Evolutionary conservation across 2,888 invertebrate species (phyloP).

Genomic region (Teleogryllus oceanicus): DNA sequence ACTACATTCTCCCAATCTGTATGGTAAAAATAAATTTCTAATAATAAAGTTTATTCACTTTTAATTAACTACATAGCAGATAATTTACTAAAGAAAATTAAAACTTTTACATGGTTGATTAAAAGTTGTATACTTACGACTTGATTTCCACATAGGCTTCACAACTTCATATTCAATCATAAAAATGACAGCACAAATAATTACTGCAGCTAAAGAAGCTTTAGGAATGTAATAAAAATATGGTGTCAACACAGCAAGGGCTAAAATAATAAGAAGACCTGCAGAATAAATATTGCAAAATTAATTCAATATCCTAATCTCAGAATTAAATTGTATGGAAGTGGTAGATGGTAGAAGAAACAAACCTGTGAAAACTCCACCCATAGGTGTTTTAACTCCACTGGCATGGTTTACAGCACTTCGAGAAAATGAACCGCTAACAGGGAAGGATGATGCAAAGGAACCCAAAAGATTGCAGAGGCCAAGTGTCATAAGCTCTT

Average conservation of each 20-base stretch:
- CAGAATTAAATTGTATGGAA: background rate
- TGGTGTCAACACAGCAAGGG: slow-evolving; percentile 81
- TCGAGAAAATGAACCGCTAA: slow-evolving; percentile 83
- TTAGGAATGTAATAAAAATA: slow-evolving; percentile 88
- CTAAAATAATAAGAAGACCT: slow-evolving; percentile 75
- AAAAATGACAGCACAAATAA: slow-evolving; percentile 91
- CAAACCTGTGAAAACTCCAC: slow-evolving; percentile 76
- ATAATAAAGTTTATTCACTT: too few species aligned
- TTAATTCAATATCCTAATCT: background rate
- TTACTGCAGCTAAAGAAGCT: slow-evolving; percentile 85
- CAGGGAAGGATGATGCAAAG: slow-evolving; percentile 86
- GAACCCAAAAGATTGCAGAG: slow-evolving; percentile 81
- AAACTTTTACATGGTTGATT: too few species aligned
- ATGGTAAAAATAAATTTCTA: too few species aligned
- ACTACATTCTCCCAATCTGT: too few species aligned
- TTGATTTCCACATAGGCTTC: slow-evolving; percentile 80
- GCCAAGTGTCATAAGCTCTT: slow-evolving; percentile 83
- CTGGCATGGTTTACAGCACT: slow-evolving; percentile 95
- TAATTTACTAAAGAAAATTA: too few species aligned
- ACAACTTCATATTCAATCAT: slow-evolving; percentile 89
- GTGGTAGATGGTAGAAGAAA: background rate
- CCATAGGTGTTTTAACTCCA: slow-evolving; percentile 84
- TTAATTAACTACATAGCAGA: too few species aligned
- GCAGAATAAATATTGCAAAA: slow-evolving; percentile 41
- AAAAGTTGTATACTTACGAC: slow-evolving; percentile 52